Conservation (phyloP, 2,113 vertebrate species). For the Indicator maculatus region DNA sequence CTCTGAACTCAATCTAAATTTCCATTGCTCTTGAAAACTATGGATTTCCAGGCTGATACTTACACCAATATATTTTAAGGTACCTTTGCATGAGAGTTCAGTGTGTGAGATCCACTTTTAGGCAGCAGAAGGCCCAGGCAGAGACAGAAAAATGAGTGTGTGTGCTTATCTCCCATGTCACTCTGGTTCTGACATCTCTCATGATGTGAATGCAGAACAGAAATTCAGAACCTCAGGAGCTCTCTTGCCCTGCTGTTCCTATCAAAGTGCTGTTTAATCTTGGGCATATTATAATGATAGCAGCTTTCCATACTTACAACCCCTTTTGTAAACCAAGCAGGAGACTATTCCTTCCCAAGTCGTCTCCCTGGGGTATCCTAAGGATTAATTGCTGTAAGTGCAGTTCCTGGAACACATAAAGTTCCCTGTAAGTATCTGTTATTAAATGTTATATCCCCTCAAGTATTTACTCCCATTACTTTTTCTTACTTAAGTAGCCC, state of each 20-base stretch:
- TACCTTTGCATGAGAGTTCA: neutral
- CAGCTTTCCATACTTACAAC: neutral
- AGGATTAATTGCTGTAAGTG: constrained; percentile 34
- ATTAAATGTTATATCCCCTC: constrained; percentile 4
- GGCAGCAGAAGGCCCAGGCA: neutral
- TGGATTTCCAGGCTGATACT: neutral
- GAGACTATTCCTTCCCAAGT: neutral
- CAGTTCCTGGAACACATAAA: constrained; percentile 42
- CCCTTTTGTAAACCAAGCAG: neutral
- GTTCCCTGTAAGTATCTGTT: constrained; percentile 20
- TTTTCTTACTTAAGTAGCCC: constrained; percentile 27
- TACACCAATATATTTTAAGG: neutral
- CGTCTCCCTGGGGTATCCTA: neutral
- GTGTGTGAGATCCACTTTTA: neutral
- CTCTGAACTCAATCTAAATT: neutral
- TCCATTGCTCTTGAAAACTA: neutral
- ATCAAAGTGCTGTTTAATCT: neutral
- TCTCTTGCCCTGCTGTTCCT: neutral
- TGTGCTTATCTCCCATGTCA: neutral
- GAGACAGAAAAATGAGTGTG: neutral
- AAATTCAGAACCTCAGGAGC: neutral
- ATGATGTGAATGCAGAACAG: neutral
- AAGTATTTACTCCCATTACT: constrained; percentile 23
- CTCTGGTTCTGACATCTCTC: neutral
- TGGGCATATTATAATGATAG: neutral